phyloP scores from a whole-genome alignment of 2,113 vertebrate species.

The Triplophysa rosa region DNA sequence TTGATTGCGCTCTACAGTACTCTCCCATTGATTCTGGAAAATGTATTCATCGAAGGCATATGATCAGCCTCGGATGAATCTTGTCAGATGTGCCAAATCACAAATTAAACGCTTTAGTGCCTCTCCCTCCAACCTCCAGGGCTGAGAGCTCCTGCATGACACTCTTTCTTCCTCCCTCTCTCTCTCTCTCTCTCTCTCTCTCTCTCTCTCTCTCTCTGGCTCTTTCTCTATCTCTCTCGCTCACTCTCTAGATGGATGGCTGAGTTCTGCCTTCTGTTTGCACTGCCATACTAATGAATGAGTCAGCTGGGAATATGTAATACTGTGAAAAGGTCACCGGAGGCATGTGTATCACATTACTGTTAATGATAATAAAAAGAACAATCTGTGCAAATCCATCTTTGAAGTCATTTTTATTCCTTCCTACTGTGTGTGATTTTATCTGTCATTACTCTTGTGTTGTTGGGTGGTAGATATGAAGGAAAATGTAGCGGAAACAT shows the following conservation, averaged over 20 bases:
- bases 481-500: constrained; percentile 13
- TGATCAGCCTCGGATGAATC: constrained; percentile 32
- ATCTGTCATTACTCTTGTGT: constrained; percentile 59
- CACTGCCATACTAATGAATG: constrained; percentile 70
- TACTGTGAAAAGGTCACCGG: constrained; percentile 71
- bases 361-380: constrained; percentile 79
- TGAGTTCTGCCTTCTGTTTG: constrained; percentile 70
- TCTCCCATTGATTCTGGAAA: constrained; percentile 38
- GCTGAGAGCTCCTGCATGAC: constrained; percentile 45
- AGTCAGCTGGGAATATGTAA: constrained; percentile 72
- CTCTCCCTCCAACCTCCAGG: constrained; percentile 35
- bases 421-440: constrained; percentile 59
- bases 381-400: constrained; percentile 70
- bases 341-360: constrained; percentile 74
- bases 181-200: constrained; percentile 24
- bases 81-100: constrained; percentile 48
- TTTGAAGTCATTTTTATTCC: constrained; percentile 58
- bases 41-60: constrained; percentile 34
- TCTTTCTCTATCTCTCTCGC: constrained; percentile 1
- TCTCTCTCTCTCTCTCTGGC: constrained; percentile 27
- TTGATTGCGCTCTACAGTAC: constrained; percentile 43
- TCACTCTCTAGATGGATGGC: constrained; percentile 44
- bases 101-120: constrained; percentile 43
- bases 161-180: constrained; percentile 1
- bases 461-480: constrained; percentile 1